These are phyloP conservation scores for Pomacea maculata DNA, from an alignment of 1,140 invertebrate genomes.

Conservation along the genomic window DNA sequence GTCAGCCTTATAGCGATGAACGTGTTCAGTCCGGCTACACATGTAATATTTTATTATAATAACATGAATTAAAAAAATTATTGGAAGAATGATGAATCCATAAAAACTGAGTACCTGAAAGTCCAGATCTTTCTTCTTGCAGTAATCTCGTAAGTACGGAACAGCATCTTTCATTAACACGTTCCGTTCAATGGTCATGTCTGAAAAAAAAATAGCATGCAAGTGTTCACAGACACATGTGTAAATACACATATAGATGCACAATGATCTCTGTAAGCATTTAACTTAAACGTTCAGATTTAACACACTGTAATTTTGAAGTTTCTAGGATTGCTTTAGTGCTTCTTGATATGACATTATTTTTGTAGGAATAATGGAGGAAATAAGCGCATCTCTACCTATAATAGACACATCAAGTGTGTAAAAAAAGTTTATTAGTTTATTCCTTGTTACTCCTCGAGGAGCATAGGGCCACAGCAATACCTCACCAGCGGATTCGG, in stretches of 20 bases:
- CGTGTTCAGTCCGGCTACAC: no score
- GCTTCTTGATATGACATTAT: no score
- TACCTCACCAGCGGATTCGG: no score
- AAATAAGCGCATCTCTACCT: neutral
- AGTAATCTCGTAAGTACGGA: conserved; percentile 43
- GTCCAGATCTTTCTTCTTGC: conserved; percentile 41
- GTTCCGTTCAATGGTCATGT: conserved; percentile 50
- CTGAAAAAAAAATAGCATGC: conserved; percentile 29
- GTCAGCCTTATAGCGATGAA: no score
- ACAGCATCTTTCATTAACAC: conserved; percentile 40
- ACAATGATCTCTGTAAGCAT: neutral
- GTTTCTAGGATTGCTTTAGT: no score
- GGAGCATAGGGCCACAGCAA: no score
- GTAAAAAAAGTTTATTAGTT: no score
- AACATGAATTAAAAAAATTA: neutral
- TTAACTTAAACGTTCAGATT: neutral
- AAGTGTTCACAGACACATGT: neutral
- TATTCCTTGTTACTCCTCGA: no score
- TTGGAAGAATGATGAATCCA: neutral
- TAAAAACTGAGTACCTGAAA: conserved; percentile 38
- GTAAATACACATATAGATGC: neutral
- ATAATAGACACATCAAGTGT: neutral
- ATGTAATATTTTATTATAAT: no score
- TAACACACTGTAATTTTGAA: no score
- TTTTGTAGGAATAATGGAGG: no score